phyloP scores from a whole-genome alignment of 2,888 invertebrate genomes.

The Dicyrtoma fusca region DNA sequence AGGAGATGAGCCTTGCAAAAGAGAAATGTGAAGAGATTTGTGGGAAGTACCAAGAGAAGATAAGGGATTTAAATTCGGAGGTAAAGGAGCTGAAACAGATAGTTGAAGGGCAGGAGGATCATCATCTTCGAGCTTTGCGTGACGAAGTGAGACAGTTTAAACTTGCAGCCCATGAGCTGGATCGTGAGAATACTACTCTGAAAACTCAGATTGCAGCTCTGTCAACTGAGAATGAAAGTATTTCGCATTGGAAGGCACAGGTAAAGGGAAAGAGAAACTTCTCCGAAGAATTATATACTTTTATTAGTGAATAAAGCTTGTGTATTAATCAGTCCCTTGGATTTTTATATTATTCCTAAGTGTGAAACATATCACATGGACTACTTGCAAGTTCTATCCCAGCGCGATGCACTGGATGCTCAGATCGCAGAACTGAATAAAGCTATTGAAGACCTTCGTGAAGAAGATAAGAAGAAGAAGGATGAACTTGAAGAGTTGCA shows the following conservation, averaged over 20 bases:
- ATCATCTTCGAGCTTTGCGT: too few species aligned
- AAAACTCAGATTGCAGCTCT: conserved; percentile 33
- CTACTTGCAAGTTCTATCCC: background rate
- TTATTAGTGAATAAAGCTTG: too few species aligned
- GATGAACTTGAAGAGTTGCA: conserved; percentile 24
- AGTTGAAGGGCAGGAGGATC: too few species aligned
- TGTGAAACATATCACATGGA: conserved; percentile 24
- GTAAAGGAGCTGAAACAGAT: background rate
- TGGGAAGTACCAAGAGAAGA: background rate
- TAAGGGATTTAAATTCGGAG: conserved; percentile 1
- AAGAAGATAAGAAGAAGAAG: conserved; percentile 2
- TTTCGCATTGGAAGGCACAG: conserved; percentile 35
- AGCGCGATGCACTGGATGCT: background rate
- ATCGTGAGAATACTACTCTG: conserved; percentile 17
- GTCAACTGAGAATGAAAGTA: conserved; percentile 30
- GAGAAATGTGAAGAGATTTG: conserved; percentile 18
- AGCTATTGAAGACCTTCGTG: conserved; percentile 17
- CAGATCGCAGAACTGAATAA: conserved; percentile 11
- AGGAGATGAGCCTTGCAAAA: background rate
- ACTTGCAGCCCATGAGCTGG: background rate
- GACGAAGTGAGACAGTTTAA: too few species aligned
- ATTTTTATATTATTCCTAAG: background rate
- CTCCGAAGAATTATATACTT: too few species aligned
- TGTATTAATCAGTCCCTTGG: too few species aligned
- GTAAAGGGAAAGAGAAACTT: conserved; percentile 7